phyloP scores from a whole-genome alignment of 2,797 vertebrate genomes.

The Schizopygopsis pylzovi region DNA sequence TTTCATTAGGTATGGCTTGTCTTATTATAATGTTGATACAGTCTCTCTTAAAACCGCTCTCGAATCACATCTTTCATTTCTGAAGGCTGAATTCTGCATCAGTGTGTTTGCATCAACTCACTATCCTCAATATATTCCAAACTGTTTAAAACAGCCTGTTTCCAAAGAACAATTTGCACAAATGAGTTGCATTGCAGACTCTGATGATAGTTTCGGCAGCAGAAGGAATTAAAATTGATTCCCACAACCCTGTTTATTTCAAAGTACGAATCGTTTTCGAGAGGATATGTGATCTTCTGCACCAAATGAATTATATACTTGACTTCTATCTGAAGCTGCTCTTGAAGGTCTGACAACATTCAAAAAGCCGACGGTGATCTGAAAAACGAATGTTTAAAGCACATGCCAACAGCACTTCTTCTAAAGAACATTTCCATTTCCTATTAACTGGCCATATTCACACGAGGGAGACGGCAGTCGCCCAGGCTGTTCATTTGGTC shows the following conservation, averaged over 20 bases:
- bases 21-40: constrained; percentile 26
- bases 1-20: constrained; percentile 26
- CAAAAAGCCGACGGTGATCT: neutral
- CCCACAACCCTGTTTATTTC: neutral
- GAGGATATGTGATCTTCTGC: constrained; percentile 12
- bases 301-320: constrained; percentile 34
- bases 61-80: constrained; percentile 22
- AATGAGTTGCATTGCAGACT: neutral
- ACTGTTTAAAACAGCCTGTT: neutral
- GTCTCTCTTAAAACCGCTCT: constrained; percentile 17
- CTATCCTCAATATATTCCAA: constrained; percentile 13
- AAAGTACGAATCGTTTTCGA: constrained; percentile 17
- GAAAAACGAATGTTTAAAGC: constrained; percentile 41
- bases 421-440: constrained; percentile 33
- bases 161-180: constrained; percentile 14
- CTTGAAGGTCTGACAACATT: constrained; percentile 27
- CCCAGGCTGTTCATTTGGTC: constrained; percentile 34
- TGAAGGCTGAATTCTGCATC: neutral
- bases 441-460: constrained; percentile 43
- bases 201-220: neutral
- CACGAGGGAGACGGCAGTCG: constrained; percentile 13
- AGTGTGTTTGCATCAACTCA: constrained; percentile 3
- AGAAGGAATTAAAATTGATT: constrained; percentile 11
- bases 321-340: constrained; percentile 19
- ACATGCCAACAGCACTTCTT: constrained; percentile 22